phyloP scores from a whole-genome alignment of 2,888 invertebrate genomes.

The Amphipoea oculea region DNA sequence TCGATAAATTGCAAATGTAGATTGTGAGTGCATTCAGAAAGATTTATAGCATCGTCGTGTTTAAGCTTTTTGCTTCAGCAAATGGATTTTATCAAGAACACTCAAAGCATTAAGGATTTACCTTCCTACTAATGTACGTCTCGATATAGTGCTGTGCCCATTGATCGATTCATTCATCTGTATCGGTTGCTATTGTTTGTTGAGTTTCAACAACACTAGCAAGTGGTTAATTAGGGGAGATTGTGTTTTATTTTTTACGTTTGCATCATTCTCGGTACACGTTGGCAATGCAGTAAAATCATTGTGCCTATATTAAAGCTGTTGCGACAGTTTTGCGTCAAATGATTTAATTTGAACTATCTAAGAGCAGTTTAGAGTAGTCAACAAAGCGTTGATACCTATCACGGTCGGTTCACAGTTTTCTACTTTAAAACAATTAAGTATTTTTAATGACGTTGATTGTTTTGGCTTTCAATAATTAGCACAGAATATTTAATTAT shows the following conservation, averaged over 20 bases:
- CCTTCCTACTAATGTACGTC: slow-evolving; percentile 26
- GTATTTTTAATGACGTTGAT: neutral
- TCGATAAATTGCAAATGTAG: slow-evolving; percentile 73
- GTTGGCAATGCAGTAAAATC: slow-evolving; percentile 3
- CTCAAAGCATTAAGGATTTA: slow-evolving; percentile 60
- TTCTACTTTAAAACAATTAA: neutral
- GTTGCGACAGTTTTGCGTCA: neutral
- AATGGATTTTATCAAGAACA: slow-evolving; percentile 75
- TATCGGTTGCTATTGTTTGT: slow-evolving; percentile 62
- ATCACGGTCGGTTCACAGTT: neutral
- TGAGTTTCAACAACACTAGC: slow-evolving; percentile 54
- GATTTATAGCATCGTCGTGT: slow-evolving; percentile 83
- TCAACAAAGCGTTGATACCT: neutral
- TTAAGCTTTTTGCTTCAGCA: slow-evolving; percentile 77
- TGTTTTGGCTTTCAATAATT: neutral
- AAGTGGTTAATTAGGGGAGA: slow-evolving; percentile 60
- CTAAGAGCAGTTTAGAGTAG: neutral
- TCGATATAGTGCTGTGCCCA: slow-evolving; percentile 48
- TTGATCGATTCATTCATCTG: slow-evolving; percentile 66
- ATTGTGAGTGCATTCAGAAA: slow-evolving; percentile 82
- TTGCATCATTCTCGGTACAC: slow-evolving; percentile 39
- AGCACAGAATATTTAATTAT: neutral
- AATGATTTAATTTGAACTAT: neutral
- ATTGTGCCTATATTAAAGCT: neutral
- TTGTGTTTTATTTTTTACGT: slow-evolving; percentile 38